Conservation (phyloP, 2,888 invertebrate genomes). For the Dendrolimus houi region DNA sequence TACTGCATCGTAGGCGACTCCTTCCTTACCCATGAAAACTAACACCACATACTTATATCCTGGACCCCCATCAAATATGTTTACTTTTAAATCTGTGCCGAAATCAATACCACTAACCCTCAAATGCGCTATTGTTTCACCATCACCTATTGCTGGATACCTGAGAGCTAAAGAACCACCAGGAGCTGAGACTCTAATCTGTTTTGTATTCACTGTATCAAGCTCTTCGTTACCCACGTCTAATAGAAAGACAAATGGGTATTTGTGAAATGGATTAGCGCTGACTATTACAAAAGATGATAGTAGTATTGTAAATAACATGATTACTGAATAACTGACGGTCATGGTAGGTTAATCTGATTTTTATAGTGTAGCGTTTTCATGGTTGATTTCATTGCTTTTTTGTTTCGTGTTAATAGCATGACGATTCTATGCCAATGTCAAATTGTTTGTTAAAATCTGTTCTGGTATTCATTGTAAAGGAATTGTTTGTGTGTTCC, state of each 20-base stretch:
- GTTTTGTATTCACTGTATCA: conserved; percentile 51
- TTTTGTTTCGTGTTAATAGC: conserved; percentile 53
- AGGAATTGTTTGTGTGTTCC: conserved; percentile 28
- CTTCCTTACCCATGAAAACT: conserved; percentile 53
- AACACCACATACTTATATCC: conserved; percentile 61
- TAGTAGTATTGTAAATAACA: conserved; percentile 46
- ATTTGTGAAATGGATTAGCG: conserved; percentile 58
- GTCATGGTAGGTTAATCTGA: conserved; percentile 49
- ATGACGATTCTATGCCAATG: conserved; percentile 49
- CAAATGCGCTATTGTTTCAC: conserved; percentile 53
- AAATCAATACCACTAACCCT: conserved; percentile 65
- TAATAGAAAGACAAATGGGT: conserved; percentile 58
- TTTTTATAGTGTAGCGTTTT: conserved; percentile 58
- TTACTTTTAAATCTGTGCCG: conserved; percentile 58
- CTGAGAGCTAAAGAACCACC: conserved; percentile 60
- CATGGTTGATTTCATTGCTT: conserved; percentile 49
- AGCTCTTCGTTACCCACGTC: conserved; percentile 69
- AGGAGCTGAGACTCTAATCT: conserved; percentile 54
- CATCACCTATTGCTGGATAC: conserved; percentile 54
- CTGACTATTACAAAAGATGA: conserved; percentile 18
- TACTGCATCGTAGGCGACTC: conserved; percentile 51
- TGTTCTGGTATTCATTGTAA: conserved; percentile 20
- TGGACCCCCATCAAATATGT: conserved; percentile 61
- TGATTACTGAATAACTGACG: conserved; percentile 29
- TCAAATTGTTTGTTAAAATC: conserved; percentile 22